phyloP scores from a whole-genome alignment of 2,113 vertebrate genomes.

The Lutjanus erythropterus region DNA sequence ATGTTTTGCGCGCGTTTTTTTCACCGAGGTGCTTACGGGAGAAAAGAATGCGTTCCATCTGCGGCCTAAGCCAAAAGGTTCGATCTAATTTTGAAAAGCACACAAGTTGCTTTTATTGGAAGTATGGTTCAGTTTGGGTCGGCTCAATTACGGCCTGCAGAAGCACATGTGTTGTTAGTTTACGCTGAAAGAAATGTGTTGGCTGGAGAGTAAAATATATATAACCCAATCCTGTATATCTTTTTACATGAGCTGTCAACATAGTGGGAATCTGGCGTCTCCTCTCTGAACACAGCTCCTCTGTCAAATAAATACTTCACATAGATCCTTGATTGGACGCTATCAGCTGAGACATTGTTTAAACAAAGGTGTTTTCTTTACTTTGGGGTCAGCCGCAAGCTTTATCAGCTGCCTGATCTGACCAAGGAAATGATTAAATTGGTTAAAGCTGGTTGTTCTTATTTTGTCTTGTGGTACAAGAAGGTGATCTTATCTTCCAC shows the following conservation, averaged over 20 bases:
- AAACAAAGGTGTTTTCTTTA: conserved; percentile 9
- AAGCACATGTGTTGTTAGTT: conserved; percentile 61
- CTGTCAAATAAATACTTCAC: conserved; percentile 15
- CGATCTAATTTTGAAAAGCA: conserved; percentile 34
- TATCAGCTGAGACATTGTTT: neutral
- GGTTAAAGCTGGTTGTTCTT: conserved; percentile 36
- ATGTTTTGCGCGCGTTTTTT: conserved; percentile 44
- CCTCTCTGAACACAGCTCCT: conserved; percentile 2
- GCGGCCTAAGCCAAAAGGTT: conserved; percentile 40
- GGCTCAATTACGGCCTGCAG: conserved; percentile 20
- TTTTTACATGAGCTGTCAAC: conserved; percentile 40
- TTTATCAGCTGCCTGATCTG: conserved; percentile 38
- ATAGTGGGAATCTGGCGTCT: neutral
- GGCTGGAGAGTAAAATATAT: conserved; percentile 30
- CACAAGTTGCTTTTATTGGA: conserved; percentile 42
- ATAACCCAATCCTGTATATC: conserved; percentile 27
- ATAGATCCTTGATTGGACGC: conserved; percentile 6
- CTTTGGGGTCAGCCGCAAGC: conserved; percentile 10
- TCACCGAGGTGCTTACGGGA: neutral
- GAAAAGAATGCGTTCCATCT: conserved; percentile 58
- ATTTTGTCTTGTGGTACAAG: neutral
- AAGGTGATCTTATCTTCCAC: conserved; percentile 14
- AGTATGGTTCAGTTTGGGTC: conserved; percentile 27
- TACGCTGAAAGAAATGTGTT: conserved; percentile 45
- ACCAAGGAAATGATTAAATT: conserved; percentile 44